Evolutionary conservation across 2,113 vertebrate species (phyloP).

Genomic region (Polypterus senegalus): DNA sequence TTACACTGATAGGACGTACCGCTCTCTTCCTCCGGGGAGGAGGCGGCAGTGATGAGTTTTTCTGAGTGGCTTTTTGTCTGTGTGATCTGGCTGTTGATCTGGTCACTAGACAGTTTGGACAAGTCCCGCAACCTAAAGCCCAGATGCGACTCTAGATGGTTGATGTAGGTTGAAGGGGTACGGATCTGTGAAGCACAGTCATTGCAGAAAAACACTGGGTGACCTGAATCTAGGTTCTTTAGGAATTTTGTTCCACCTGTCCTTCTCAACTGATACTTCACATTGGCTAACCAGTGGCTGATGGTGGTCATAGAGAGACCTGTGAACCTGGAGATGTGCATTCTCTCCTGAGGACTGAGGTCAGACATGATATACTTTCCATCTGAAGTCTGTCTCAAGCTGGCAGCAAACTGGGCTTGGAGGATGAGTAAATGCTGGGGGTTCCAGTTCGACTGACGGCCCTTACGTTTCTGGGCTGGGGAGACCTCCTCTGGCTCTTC

Average conservation of each 20-base stretch:
- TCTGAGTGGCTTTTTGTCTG: constrained; percentile 88
- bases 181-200: constrained; percentile 97
- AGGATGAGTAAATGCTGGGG: constrained; percentile 95
- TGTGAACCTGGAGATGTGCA: constrained; percentile 97
- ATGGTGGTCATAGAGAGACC: constrained; percentile 98
- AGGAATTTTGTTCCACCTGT: constrained; percentile 98
- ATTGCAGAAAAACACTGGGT: constrained; percentile 97
- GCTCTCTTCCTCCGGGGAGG: constrained; percentile 77
- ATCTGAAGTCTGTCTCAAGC: constrained; percentile 84
- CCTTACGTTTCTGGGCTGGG: constrained; percentile 92
- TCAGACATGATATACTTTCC: constrained; percentile 96
- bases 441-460: constrained; percentile 98
- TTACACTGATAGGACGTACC: constrained; percentile 86
- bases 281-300: constrained; percentile 97
- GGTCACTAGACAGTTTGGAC: constrained; percentile 86
- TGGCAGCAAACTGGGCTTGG: constrained; percentile 95
- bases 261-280: constrained; percentile 97
- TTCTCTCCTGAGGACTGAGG: constrained; percentile 95
- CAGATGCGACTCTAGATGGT: constrained; percentile 93
- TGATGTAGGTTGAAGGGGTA: constrained; percentile 93
- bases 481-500: constrained; percentile 87
- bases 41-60: constrained; percentile 67
- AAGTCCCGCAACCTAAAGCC: constrained; percentile 93
- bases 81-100: constrained; percentile 81
- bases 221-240: constrained; percentile 96